These are phyloP conservation scores for Todiramphus chloris DNA, from an alignment of 2,113 vertebrate genomes.

Conservation along the genomic window DNA sequence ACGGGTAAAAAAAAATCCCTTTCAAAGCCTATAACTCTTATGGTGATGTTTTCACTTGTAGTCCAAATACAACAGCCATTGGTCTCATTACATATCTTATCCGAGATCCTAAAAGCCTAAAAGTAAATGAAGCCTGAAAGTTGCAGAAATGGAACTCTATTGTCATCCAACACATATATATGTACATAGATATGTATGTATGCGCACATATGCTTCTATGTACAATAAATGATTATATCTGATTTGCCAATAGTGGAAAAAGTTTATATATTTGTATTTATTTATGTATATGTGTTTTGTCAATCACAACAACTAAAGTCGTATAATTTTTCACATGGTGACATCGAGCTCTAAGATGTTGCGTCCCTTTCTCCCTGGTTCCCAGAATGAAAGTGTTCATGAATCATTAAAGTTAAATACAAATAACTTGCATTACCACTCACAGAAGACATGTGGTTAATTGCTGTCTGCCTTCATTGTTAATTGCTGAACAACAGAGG, in stretches of 20 bases:
- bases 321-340: background rate
- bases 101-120: background rate
- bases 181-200: background rate
- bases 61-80: background rate
- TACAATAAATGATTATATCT: background rate
- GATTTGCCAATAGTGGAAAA: background rate
- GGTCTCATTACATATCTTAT: background rate
- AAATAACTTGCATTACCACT: slow-evolving; percentile 2
- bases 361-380: background rate
- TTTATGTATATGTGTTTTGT: background rate
- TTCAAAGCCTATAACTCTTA: background rate
- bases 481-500: slow-evolving; percentile 31
- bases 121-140: background rate
- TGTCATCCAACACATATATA: background rate
- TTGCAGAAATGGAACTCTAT: background rate
- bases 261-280: background rate
- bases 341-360: background rate
- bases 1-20: fast-evolving
- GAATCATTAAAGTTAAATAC: slow-evolving; percentile 55
- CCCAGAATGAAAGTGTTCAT: background rate
- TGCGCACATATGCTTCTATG: fast-evolving
- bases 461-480: slow-evolving; percentile 41
- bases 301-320: background rate
- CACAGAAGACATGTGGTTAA: slow-evolving; percentile 46
- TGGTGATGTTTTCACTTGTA: background rate